Conservation (phyloP, 2,888 invertebrate genomes). For the Matsumyia berberina region DNA sequence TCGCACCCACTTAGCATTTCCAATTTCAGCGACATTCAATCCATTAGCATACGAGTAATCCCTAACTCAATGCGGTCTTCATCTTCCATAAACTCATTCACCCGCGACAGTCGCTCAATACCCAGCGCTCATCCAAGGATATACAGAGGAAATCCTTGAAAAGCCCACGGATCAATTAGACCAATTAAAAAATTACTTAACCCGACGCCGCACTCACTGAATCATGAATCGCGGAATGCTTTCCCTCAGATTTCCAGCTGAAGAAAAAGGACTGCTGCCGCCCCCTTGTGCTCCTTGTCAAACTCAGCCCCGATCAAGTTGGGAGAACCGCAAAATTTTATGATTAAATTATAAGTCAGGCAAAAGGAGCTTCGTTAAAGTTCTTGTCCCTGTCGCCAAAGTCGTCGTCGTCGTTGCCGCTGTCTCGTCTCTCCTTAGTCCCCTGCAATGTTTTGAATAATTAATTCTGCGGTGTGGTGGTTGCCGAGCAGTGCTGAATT, state of each 20-base stretch:
- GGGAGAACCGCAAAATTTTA: conserved; percentile 43
- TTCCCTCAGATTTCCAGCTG: background rate
- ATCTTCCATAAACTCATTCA: conserved; percentile 1
- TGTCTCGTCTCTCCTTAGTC: conserved; percentile 3
- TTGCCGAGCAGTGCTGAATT: conserved; percentile 15
- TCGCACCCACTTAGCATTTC: too few species aligned
- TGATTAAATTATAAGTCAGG: conserved; percentile 54
- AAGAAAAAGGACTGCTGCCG: background rate
- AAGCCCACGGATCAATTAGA: conserved; percentile 37
- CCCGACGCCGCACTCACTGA: conserved; percentile 23
- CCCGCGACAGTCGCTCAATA: background rate
- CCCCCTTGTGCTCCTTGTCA: too few species aligned
- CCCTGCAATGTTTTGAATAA: conserved; percentile 49
- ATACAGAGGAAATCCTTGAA: background rate
- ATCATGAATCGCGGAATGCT: conserved; percentile 23
- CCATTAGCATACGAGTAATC: background rate
- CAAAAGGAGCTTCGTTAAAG: conserved; percentile 41
- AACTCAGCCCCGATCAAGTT: background rate
- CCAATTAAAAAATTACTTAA: conserved; percentile 51
- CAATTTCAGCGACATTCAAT: background rate
- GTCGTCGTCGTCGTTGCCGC: conserved; percentile 6
- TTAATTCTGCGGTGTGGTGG: conserved; percentile 39
- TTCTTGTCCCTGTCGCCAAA: conserved; percentile 8
- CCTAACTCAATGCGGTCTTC: background rate
- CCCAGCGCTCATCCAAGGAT: background rate